Evolutionary conservation across 1,140 invertebrate species (phyloP), one percentile per base, ranked within the genome.

Genomic region (Drosophila guanche): DNA sequence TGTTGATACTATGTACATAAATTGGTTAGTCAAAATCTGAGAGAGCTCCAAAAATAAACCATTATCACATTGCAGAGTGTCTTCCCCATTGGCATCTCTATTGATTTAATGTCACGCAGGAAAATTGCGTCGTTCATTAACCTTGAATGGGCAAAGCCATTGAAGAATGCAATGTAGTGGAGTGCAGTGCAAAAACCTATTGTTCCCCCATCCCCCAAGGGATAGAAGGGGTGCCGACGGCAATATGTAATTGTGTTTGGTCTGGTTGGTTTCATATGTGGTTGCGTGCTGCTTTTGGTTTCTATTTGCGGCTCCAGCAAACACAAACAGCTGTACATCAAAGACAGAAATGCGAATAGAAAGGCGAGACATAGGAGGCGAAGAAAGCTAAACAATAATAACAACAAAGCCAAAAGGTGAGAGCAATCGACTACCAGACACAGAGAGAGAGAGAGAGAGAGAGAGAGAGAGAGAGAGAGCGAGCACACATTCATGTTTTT

Each of bases 281-380:
- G 3, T 3, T 33, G 29, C 29, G 10, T 6, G 10, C 29, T 71
- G 55, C 41, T 65, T 76, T 81, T 45, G 46, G 78, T 81, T 84
- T 81, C 79, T 78, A 81, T 81, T 81, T 81, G 69, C 48, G 57
- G 74, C 68, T 83, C 74, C 56, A 41, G 42, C 33, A 56, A 20
- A 50, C 53, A 73, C 77, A 79, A 75, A 63, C 73, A 73, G 76
- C 76, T 79, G 69, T 47, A 71, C 66, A 61, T 53, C 20, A 51
- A 57, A 47, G 25, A 33, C 23, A 60, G 27, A 37, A 45, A 60
- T 45, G 55, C 56, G 14, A 41, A 23, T 53, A 20, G 66, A 23
- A 63, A 66, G 48, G 33, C 53, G 53, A 48, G 59, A 43, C 42
- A 42, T 12, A 22, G 20, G 12, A 27, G 20, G 48, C 14, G 43